Base-by-base conservation (phyloP, 2,113 vertebrate genomes). In the Chaetorhynchus papuensis region DNA sequence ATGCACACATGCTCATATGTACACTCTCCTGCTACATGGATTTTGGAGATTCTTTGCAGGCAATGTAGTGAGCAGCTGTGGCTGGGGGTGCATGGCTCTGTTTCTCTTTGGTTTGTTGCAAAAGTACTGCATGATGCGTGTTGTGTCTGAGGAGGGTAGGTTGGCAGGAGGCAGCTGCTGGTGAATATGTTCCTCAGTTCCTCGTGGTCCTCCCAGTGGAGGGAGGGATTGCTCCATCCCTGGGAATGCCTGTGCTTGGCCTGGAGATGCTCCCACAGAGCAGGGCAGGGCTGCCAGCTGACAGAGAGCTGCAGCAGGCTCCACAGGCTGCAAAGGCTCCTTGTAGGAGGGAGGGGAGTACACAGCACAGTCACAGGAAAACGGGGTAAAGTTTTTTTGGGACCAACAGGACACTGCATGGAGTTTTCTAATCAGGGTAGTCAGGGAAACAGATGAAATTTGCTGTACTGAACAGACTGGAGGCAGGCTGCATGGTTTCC, bases 1-100 rank as follows among this genome's bases (percentile, higher is more conserved):
- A 7, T n/a, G 15, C 23, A 50, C 23, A 7, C 5, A 7, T 22
- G 9, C 1, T 3, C 1, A 2, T 52, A 15, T 30, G 3, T 2
- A 27, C 6, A 2, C 54, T 30, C 14, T 61, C 57, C 41, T 65
- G n/a, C 9, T 56, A 12, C n/a, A 13, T 24, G n/a, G 23, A 37
- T 64, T 39, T 72, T 44, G 83, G 76, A 24, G 66, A 28, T 41
- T 30, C 19, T 26, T 64, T 64, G 59, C 68, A 76, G 74, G 39
- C 35, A 6, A 0, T 24, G 42, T 3, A 13, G 78, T 11, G 44
- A 85, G 59, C 22, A 9, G 42, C 31, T 1, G 0, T n/a, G 50
- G 50, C 22, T 44, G 28, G 42, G 44, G 20, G 11, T 23, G 6
- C 59, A 39, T 1, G 0, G 47, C 0, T 0, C 47, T 0, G 0